Evolutionary conservation across 1,140 invertebrate species (phyloP), one percentile per base, ranked within the genome.

Genomic region (Colletes latitarsis): DNA sequence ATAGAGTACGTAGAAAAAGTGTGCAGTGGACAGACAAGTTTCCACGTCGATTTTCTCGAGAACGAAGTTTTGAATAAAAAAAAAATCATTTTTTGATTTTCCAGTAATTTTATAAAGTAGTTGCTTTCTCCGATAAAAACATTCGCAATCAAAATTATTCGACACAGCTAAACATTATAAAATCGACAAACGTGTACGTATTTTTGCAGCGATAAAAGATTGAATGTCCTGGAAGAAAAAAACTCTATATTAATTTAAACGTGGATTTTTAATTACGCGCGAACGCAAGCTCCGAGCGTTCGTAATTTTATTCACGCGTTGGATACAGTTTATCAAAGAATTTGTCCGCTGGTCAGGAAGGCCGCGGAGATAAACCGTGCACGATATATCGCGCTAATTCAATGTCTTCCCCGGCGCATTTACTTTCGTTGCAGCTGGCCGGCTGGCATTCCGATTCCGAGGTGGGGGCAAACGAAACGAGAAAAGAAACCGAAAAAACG

Each of bases 331-430:
- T 64, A 79, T 73, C 77, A 73, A 79, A 79, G 69, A 73, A 79
- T 73, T 79, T 79, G 77, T 79, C 77, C 53, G 63, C 8, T 21
- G 71, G 63, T 60, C 53, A 58, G 62, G 63, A 52, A 41, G 30
- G 60, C 49, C 30, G 49, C 49, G 49, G 41, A 80, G 71, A 80
- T 80, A 74, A 77, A 79, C 77, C 39, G 30, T 79, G 60, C 58
- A 75, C 78, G 78, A 80, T 80, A 75, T 75, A 75, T 75, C 62
- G 72, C 53, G 70, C 77, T 79, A 79, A 79, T 79, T 79, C 77
- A 79, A 79, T 79, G 55, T 72, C 82, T 58, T 70, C 55, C 49
- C 64, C 52, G n/a, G 67, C 58, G 63, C 77, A 63, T 67, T 73
- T 64, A 67, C 77, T 79, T 72, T 79, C 68, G 76, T 78, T 68